These are phyloP conservation scores for Cataglyphis cursor DNA, from an alignment of 2,888 invertebrate genomes.

Conservation along the genomic window DNA sequence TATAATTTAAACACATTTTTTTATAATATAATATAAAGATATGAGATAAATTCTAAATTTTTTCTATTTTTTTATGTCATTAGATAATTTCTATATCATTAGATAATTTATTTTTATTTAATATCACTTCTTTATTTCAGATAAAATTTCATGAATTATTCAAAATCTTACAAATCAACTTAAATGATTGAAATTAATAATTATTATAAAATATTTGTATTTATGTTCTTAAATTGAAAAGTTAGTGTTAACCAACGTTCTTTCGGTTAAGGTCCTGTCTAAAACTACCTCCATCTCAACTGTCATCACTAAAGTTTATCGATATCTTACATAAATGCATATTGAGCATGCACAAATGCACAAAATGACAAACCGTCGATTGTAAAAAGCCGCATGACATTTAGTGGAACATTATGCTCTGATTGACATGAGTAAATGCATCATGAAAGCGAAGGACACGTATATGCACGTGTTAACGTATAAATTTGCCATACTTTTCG, in stretches of 20 bases:
- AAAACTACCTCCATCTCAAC: not conserved
- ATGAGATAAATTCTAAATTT: not conserved
- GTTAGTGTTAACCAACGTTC: not conserved
- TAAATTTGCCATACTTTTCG: not conserved
- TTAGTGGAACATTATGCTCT: constrained; percentile 32
- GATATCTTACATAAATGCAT: not conserved
- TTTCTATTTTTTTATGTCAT: not conserved
- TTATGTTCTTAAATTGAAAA: not conserved
- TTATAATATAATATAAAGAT: too few relatives aligned
- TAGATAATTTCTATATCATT: not conserved
- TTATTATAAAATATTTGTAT: not conserved
- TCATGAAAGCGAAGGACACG: constrained; percentile 19
- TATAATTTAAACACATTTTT: not conserved
- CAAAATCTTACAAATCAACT: not conserved
- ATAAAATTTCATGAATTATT: not conserved
- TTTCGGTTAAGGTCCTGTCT: not conserved
- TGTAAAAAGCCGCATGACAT: constrained; percentile 37
- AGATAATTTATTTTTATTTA: not conserved
- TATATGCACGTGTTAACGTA: constrained; percentile 15
- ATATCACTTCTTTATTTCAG: not conserved
- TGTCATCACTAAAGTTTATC: not conserved
- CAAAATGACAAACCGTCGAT: constrained; percentile 18
- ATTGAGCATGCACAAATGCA: constrained; percentile 1
- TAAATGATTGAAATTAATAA: not conserved
- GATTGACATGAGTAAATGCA: constrained; percentile 47